phyloP scores from a whole-genome alignment of 2,113 vertebrate genomes.

The Spea multiplicata region DNA sequence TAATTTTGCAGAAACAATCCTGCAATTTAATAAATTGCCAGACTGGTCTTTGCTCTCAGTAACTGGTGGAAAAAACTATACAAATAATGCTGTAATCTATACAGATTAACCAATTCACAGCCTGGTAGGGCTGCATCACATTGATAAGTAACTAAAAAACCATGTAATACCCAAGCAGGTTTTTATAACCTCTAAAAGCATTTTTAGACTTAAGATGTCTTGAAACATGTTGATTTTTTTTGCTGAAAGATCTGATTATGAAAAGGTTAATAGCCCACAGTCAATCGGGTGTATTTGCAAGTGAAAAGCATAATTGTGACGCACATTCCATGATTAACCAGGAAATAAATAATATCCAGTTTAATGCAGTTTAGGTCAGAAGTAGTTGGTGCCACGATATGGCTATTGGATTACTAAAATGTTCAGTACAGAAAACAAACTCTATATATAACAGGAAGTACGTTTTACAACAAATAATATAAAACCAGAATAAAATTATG shows the following conservation, averaged over 20 bases:
- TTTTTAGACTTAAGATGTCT: too few species aligned
- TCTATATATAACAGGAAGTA: too few species aligned
- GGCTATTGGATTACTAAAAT: neutral
- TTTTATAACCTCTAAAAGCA: too few species aligned
- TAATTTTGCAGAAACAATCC: neutral
- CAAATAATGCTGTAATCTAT: neutral
- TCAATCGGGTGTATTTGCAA: conserved; percentile 2
- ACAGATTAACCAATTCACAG: too few species aligned
- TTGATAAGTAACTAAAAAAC: neutral
- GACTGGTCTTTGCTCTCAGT: neutral
- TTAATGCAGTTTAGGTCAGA: neutral
- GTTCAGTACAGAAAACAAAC: neutral
- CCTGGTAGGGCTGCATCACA: too few species aligned
- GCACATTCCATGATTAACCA: neutral
- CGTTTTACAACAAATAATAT: too few species aligned
- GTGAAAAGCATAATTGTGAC: neutral
- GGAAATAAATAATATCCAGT: neutral
- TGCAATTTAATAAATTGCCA: neutral
- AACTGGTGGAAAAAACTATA: neutral
- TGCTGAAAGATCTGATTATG: conserved; percentile 11
- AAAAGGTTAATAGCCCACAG: conserved; percentile 14
- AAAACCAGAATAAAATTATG: too few species aligned
- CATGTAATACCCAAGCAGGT: neutral
- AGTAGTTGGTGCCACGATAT: conserved; percentile 2
- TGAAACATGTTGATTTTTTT: neutral